Evolutionary conservation across 2,113 vertebrate species (phyloP).

Genomic region (Pogonocichla stellata): DNA sequence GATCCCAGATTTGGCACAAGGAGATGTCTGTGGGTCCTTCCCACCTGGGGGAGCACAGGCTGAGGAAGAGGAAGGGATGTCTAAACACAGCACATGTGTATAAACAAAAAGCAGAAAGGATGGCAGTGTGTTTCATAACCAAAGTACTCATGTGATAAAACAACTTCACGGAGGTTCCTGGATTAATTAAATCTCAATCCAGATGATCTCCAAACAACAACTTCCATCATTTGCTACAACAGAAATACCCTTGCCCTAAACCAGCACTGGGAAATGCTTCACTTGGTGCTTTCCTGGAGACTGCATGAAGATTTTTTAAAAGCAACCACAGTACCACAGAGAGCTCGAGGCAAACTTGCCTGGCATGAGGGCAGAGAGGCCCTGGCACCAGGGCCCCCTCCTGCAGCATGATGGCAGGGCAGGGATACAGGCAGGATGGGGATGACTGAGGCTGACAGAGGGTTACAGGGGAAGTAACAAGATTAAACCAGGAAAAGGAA

Average conservation of each 20-base stretch:
- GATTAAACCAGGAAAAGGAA: slow-evolving; percentile 31
- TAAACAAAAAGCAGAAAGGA: not conserved
- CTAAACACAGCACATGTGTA: not conserved
- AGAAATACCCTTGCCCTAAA: not conserved
- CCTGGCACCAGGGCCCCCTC: not conserved
- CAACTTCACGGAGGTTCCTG: not conserved
- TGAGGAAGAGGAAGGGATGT: not conserved
- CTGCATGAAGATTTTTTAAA: not conserved
- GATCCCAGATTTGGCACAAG: not conserved
- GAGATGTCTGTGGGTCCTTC: not conserved
- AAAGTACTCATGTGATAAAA: not conserved
- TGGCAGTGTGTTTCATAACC: not conserved
- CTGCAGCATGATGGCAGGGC: accelerated
- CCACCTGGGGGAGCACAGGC: not conserved
- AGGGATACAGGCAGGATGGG: not conserved
- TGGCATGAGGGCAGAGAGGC: accelerated
- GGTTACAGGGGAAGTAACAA: not conserved
- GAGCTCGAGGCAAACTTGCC: not conserved
- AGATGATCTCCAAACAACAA: slow-evolving; percentile 15
- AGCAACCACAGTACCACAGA: not conserved
- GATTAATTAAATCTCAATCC: slow-evolving; percentile 34
- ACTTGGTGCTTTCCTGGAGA: not conserved
- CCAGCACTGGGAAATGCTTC: not conserved
- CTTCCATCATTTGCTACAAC: accelerated
- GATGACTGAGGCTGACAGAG: not conserved